A percentile compares a stretch with the other conserved stretches of the same genome.
phyloP scores from a whole-genome alignment of 2,888 invertebrate species.

The Agrypnus murinus region DNA sequence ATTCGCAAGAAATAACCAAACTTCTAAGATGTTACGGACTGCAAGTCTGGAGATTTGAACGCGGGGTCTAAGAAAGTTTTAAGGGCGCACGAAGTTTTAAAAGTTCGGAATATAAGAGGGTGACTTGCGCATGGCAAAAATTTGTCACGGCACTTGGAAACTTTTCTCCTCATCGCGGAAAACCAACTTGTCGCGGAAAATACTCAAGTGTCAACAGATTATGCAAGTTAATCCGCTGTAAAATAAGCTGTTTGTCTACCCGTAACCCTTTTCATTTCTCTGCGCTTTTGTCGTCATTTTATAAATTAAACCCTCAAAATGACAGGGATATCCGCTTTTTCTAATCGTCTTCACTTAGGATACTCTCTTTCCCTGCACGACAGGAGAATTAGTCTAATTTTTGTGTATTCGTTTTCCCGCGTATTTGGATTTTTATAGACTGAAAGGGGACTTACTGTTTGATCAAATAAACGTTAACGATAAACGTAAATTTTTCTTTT shows the following conservation, averaged over 20 bases:
- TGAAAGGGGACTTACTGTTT: too few species aligned
- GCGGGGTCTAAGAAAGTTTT: slow-evolving; percentile 57
- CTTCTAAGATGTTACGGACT: too few species aligned
- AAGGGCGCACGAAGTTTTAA: slow-evolving; percentile 51
- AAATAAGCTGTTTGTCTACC: slow-evolving; percentile 67
- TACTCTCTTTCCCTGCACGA: slow-evolving; percentile 15
- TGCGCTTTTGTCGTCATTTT: slow-evolving; percentile 46
- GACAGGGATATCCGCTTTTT: slow-evolving; percentile 49
- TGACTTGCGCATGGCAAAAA: slow-evolving; percentile 57
- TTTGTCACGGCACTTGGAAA: slow-evolving; percentile 50
- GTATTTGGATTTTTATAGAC: not conserved
- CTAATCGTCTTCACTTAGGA: slow-evolving; percentile 38
- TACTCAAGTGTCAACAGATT: slow-evolving; percentile 66
- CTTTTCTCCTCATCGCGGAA: slow-evolving; percentile 48
- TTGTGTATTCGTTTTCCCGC: slow-evolving; percentile 7
- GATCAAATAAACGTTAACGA: too few species aligned
- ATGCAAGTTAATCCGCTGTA: slow-evolving; percentile 69
- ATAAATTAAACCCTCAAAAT: slow-evolving; percentile 51
- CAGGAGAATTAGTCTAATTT: slow-evolving; percentile 35
- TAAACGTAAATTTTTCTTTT: too few species aligned
- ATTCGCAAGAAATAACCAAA: not conserved
- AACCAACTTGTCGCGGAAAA: slow-evolving; percentile 61
- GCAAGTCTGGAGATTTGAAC: slow-evolving; percentile 54
- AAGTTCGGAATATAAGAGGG: slow-evolving; percentile 45
- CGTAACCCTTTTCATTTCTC: slow-evolving; percentile 63